Percentiles rank a stretch among this genome's conserved stretches.
Conservation (phyloP, 2,113 vertebrate genomes). For the Pristiophorus japonicus region DNA sequence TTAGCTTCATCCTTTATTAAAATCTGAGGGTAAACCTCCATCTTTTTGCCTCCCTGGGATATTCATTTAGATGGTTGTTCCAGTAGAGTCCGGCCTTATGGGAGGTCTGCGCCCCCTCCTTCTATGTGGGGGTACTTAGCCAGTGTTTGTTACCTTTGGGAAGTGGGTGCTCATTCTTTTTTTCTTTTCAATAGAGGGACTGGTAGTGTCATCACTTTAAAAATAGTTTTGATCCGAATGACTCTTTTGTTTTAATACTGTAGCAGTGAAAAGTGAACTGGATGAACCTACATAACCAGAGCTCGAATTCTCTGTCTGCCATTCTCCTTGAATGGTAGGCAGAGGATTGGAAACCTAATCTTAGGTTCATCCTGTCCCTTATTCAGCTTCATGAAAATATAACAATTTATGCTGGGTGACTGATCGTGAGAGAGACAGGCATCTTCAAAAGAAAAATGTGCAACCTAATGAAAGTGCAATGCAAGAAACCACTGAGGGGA, state of each 20-base stretch:
- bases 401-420: background rate
- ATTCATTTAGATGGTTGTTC: background rate
- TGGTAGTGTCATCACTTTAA: background rate
- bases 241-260: background rate
- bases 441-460: too few species aligned
- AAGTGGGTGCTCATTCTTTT: background rate
- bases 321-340: background rate
- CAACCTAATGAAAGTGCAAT: too few species aligned
- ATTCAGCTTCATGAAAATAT: background rate
- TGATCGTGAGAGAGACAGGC: background rate
- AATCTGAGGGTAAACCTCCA: background rate
- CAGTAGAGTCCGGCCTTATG: background rate
- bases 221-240: background rate
- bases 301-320: background rate
- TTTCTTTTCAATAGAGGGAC: background rate
- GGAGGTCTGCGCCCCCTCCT: background rate
- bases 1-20: background rate
- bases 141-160: background rate
- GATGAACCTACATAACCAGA: background rate
- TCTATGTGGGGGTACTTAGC: background rate
- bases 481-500: too few species aligned
- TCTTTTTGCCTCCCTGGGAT: background rate
- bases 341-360: background rate
- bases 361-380: background rate
- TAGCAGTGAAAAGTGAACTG: background rate